phyloP scores from a whole-genome alignment of 2,797 vertebrate genomes.

The Glossophaga mutica region DNA sequence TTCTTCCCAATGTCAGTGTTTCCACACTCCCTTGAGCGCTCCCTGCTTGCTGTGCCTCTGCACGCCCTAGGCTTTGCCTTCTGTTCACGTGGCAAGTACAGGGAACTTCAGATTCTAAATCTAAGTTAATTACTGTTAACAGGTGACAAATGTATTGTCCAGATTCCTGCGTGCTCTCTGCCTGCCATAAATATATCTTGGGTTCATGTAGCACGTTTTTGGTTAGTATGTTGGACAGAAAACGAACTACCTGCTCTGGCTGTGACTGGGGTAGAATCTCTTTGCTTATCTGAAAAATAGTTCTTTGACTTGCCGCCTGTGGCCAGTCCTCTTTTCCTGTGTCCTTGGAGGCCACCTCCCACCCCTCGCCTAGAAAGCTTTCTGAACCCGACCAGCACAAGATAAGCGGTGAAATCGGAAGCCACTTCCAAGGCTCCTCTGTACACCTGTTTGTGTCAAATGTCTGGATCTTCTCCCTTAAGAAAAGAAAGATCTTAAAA shows the following conservation, averaged over 20 bases:
- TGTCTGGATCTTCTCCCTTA: background rate
- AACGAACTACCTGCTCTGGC: background rate
- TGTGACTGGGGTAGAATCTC: background rate
- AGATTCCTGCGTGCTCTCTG: background rate
- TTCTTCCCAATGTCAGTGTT: background rate
- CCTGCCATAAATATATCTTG: background rate
- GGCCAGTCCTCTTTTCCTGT: background rate
- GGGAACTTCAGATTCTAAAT: background rate
- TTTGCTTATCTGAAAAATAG: slow-evolving; percentile 21
- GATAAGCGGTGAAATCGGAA: background rate
- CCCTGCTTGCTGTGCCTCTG: background rate
- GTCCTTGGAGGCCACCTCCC: background rate
- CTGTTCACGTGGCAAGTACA: background rate
- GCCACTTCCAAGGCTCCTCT: background rate
- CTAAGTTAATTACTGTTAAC: background rate
- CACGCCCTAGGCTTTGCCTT: background rate
- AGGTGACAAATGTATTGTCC: background rate
- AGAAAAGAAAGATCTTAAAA: background rate
- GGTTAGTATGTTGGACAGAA: background rate
- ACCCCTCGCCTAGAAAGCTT: background rate
- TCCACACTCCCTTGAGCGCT: background rate
- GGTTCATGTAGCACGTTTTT: background rate
- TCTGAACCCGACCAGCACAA: background rate
- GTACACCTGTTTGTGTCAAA: background rate
- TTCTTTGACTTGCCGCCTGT: background rate